Evolutionary conservation across 2,888 invertebrate genomes (phyloP), one percentile per base, ranked within the genome.

Genomic region (Anoncus sp.): DNA sequence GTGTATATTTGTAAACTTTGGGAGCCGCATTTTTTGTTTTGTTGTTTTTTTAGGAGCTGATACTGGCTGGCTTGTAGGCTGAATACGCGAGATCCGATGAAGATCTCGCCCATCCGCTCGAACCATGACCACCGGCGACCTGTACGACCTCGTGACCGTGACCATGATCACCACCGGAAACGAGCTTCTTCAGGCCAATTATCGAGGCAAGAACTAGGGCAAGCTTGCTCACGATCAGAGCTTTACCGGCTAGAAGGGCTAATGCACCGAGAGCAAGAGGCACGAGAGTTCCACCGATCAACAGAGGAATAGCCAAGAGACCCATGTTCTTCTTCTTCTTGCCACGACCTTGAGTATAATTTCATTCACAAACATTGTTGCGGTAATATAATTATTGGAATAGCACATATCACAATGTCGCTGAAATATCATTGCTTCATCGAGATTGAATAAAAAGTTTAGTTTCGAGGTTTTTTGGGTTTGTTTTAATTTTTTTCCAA

Each of bases 211-310:
- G 92, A 0, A 97, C 96, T 67, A 97, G 91, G 0, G 97, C 97
- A 83, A 97, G 91, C 88, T 97, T 97, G 81, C 96, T 96, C 59
- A 97, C 96, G 84, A 97, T 97, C 81, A 97, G 91, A 49, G 97
- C 97, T 91, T 97, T 97, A 83, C 97, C 97, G 51, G 97, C 97
- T 70, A 97, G 90, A 63, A 97, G 93, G 20, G 97, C 96, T 27
- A 97, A 90, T 9, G 96, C 96, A 75, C 97, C 97, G 77, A 97
- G 94, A 2, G 97, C 97, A 66, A 97, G 92, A 5, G 97, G 97
- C 49, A 97, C 94, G 89, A 97, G 92, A 85, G 96, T 96, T 67
- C 96, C 97, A 74, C 95, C 96, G 81, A 97, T 94, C 83, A 97
- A 93, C 78, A 97, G 92, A 5, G 97, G 96, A 86, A 97, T 95